Percentiles rank a stretch among this genome's conserved stretches.
Evolutionary conservation across 2,797 vertebrate genomes (phyloP).

Genomic region (Tokudaia muenninki): DNA sequence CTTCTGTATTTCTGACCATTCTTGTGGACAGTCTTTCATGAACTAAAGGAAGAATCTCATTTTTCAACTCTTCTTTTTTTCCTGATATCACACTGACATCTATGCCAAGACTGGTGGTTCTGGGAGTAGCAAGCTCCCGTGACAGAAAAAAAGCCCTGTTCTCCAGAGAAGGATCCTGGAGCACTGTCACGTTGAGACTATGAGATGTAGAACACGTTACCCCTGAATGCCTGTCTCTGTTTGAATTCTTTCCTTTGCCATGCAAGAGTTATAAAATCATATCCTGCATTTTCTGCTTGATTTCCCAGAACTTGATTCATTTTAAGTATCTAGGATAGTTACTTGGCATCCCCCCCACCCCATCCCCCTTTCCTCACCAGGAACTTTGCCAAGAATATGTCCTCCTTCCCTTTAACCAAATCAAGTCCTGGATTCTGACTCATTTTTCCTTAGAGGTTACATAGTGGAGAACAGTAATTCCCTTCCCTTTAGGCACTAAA

Average conservation of each 20-base stretch:
- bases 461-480: no score
- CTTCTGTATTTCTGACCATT: background rate
- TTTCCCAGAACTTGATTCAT: background rate
- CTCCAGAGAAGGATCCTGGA: background rate
- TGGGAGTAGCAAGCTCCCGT: background rate
- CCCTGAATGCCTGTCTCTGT: background rate
- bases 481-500: background rate
- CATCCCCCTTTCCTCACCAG: background rate
- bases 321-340: conserved; percentile 25
- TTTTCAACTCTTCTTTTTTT: background rate
- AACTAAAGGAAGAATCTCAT: background rate
- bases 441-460: background rate
- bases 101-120: background rate
- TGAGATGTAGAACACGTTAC: background rate
- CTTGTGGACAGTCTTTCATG: background rate
- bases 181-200: background rate
- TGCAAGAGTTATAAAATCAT: background rate
- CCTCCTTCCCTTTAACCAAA: background rate
- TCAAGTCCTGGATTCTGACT: background rate
- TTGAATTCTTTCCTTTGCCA: background rate
- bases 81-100: background rate
- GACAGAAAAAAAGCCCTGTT: background rate
- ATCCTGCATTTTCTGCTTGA: background rate
- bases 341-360: background rate
- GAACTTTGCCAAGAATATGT: background rate